Evolutionary conservation across 1,140 invertebrate genomes (phyloP), one percentile per base, ranked within the genome.

Genomic region (Caenorhabditis remanei): DNA sequence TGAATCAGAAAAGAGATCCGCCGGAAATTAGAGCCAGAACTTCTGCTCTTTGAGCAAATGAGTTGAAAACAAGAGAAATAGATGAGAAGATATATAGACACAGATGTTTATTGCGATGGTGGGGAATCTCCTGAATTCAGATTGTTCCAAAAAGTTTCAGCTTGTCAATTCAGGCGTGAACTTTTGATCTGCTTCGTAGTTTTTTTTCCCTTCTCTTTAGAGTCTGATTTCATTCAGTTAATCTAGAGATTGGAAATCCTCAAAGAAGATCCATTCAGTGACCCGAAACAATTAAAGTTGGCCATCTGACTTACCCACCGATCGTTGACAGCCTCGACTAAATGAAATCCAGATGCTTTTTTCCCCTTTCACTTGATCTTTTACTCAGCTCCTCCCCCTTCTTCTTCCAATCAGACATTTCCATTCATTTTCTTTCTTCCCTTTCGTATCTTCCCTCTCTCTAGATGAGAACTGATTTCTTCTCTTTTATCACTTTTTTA

Each of bases 251-350:
- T 19, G 14, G 13, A 58, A 14, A n/a, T 7, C 4, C 50, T 13
- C 9, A 4, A 53, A 53, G 50, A 53, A 53, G 50, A 53, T 19
- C 6, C 13, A 79, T 50, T 13, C 71, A 79, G 21, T 79, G 71
- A 50, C 71, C 71, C 71, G 71, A 50, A 79, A 79, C 71, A 24
- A 79, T 79, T 79, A 79, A 79, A 79, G n/a, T 75, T 75, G 32
- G 24, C 11, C 9, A 46, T 71, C 41, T 21, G 61, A 32, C 32
- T 32, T 32, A 32, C 32, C 21, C 61, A 65, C 24, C 21, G 21
- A 32, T 65, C 61, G 61, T 41, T 65, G 61, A 65, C 65, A 46
- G 41, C 65, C 41, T 19, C 32, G 32, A 1, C 46, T 50, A 50
- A 79, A 79, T 79, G 71, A 79, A 50, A 46, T 79, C 71, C 71